phyloP scores from a whole-genome alignment of 64 coral and sea anemone genomes.

The Actinia tenebrosa region DNA sequence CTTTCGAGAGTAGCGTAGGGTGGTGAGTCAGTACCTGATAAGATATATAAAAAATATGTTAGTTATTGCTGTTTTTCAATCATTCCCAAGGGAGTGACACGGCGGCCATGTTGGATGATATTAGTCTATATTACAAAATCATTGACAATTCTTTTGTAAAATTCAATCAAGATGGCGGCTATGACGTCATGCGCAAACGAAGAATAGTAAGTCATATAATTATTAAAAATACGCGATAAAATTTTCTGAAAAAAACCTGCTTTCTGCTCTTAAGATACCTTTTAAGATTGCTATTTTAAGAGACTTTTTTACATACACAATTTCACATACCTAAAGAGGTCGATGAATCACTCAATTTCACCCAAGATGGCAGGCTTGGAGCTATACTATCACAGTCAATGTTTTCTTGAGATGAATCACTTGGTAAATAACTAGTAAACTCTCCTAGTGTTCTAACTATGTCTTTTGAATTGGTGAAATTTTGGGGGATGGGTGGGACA shows the following conservation, averaged over 20 bases:
- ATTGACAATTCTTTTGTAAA: too few species aligned
- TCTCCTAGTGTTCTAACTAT: constrained; percentile 34
- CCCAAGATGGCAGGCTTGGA: neutral
- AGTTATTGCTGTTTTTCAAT: too few species aligned
- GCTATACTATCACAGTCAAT: constrained; percentile 41
- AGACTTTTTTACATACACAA: too few species aligned
- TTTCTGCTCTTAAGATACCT: neutral
- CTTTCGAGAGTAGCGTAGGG: constrained; percentile 78
- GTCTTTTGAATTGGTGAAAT: constrained; percentile 10
- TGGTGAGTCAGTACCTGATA: constrained; percentile 68
- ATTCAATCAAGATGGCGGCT: too few species aligned
- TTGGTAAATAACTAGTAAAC: constrained; percentile 60
- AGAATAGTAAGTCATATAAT: too few species aligned
- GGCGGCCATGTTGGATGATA: neutral
- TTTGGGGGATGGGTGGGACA: constrained; percentile 26
- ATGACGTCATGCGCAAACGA: too few species aligned
- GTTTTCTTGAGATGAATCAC: constrained; percentile 24
- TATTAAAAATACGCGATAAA: too few species aligned
- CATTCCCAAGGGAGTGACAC: too few species aligned
- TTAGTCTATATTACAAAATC: too few species aligned
- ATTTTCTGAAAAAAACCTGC: too few species aligned
- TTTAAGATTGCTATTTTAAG: neutral
- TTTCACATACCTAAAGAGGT: constrained; percentile 13
- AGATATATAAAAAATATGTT: neutral
- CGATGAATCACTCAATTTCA: constrained; percentile 11